These are phyloP conservation scores for Dermatemys mawii DNA, from an alignment of 2,113 vertebrate genomes.

Conservation along the genomic window DNA sequence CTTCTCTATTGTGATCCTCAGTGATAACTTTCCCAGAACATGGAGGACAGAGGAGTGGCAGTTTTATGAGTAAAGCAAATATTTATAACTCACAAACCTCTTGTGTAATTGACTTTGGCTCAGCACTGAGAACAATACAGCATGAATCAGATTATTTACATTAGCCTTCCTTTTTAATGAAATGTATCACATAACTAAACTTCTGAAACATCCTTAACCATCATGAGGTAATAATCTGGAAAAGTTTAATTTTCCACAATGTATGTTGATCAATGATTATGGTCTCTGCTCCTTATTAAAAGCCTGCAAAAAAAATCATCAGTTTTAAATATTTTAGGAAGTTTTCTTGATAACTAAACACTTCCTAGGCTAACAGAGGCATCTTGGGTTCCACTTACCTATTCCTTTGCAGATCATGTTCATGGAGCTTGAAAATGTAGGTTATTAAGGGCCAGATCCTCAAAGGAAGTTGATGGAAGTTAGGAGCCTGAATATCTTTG, in stretches of 20 bases:
- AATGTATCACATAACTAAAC: not conserved
- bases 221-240: not conserved
- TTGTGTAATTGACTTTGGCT: not conserved
- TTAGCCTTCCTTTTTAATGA: not conserved
- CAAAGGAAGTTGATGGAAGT: not conserved
- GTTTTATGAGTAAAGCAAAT: not conserved
- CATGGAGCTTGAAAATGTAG: not conserved
- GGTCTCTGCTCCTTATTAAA: not conserved
- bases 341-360: not conserved
- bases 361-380: not conserved
- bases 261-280: not conserved
- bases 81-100: not conserved
- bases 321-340: not conserved
- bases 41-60: not conserved
- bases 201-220: not conserved
- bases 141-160: not conserved
- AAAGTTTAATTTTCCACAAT: not conserved
- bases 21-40: not conserved
- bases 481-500: not conserved
- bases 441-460: not conserved
- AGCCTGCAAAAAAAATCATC: not conserved
- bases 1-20: not conserved
- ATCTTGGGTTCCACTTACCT: not conserved
- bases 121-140: not conserved
- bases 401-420: not conserved